Conservation (phyloP, 2,888 invertebrate species). For the Nomada flava region DNA sequence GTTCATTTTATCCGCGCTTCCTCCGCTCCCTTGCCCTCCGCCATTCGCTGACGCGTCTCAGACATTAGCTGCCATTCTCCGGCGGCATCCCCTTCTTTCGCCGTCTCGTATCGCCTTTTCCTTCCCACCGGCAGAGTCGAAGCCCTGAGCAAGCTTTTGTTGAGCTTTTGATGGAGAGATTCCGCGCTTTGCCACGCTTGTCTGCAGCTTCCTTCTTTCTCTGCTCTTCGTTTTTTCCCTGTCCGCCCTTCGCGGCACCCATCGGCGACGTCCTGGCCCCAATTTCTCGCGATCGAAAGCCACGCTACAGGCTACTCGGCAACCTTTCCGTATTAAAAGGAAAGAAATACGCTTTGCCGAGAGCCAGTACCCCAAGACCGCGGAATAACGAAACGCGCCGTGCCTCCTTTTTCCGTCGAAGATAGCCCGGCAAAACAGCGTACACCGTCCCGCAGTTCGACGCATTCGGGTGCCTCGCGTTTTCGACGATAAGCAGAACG, state of each 20-base stretch:
- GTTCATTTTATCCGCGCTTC: slow-evolving; percentile 45
- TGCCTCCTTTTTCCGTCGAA: neutral
- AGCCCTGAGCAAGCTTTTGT: slow-evolving; percentile 73
- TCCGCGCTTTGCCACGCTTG: slow-evolving; percentile 72
- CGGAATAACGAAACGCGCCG: neutral
- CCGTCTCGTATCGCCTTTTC: slow-evolving; percentile 41
- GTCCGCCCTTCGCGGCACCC: slow-evolving; percentile 27
- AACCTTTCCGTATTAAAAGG: slow-evolving; percentile 43
- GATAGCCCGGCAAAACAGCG: neutral
- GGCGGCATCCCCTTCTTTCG: slow-evolving; percentile 48
- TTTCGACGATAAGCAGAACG: neutral
- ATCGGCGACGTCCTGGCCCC: slow-evolving; percentile 60
- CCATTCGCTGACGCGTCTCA: slow-evolving; percentile 68
- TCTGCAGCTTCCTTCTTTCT: slow-evolving; percentile 61
- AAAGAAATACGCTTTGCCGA: slow-evolving; percentile 27
- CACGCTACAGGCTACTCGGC: slow-evolving; percentile 47
- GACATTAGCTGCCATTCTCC: slow-evolving; percentile 74
- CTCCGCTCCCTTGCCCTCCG: slow-evolving; percentile 31
- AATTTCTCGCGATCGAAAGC: slow-evolving; percentile 69
- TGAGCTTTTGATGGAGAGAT: slow-evolving; percentile 76
- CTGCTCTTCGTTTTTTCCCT: neutral
- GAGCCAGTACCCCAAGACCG: neutral
- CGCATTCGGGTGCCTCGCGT: neutral
- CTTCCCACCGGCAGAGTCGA: slow-evolving; percentile 53
- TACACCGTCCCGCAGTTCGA: too few species aligned